Conservation (phyloP, 2,888 invertebrate species). For the Urechis unicinctus region DNA sequence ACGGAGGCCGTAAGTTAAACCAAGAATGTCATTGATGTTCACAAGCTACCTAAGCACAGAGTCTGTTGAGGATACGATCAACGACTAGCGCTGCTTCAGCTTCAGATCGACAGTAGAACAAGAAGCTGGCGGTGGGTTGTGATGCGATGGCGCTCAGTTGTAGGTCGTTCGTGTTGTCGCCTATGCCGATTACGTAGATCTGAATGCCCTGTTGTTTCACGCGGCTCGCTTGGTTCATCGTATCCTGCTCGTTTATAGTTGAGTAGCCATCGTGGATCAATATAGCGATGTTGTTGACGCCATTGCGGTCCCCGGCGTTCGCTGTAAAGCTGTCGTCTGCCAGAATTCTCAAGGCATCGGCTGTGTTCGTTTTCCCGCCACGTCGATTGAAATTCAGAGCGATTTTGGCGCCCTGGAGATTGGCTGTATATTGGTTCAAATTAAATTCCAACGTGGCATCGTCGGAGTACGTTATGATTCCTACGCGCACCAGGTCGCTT, state of each 20-base stretch:
- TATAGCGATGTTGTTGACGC: slow-evolving; percentile 28
- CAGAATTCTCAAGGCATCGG: slow-evolving; percentile 27
- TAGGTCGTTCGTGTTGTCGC: slow-evolving; percentile 24
- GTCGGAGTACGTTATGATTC: slow-evolving; percentile 17
- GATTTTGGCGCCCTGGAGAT: slow-evolving; percentile 21
- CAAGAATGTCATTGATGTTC: no score
- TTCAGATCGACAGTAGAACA: no score
- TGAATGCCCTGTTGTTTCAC: slow-evolving; percentile 33
- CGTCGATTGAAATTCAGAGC: slow-evolving; percentile 28
- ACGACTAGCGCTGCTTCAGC: no score
- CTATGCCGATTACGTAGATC: slow-evolving; percentile 23
- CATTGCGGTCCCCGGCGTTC: slow-evolving; percentile 18
- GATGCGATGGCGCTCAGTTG: slow-evolving; percentile 21
- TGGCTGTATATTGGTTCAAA: slow-evolving; percentile 35
- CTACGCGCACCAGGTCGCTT: slow-evolving; percentile 18
- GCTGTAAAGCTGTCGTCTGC: slow-evolving; percentile 24
- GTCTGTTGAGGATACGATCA: no score
- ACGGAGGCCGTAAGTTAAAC: no score
- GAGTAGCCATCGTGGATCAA: slow-evolving; percentile 38
- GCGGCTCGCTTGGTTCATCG: slow-evolving; percentile 32
- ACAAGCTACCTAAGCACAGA: no score
- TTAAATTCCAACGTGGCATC: slow-evolving; percentile 24
- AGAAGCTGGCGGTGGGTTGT: slow-evolving; percentile 2
- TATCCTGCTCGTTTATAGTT: slow-evolving; percentile 30
- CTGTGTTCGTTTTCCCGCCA: slow-evolving; percentile 35